phyloP scores from a whole-genome alignment of 2,797 vertebrate species.

The Falco rusticolus region DNA sequence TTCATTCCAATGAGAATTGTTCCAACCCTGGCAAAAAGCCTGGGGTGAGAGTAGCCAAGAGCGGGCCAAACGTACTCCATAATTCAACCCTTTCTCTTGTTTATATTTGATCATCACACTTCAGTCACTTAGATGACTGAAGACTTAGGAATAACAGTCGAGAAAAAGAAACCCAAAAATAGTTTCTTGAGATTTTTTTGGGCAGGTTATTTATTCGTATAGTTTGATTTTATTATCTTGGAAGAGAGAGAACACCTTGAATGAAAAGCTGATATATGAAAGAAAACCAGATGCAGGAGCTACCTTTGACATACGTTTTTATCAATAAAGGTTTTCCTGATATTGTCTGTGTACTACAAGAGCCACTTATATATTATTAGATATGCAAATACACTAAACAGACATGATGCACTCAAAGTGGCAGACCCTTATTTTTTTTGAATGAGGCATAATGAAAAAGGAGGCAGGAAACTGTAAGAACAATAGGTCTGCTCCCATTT shows the following conservation, averaged over 20 bases:
- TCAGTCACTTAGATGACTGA: background rate
- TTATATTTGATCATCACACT: background rate
- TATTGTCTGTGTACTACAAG: background rate
- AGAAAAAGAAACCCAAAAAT: background rate
- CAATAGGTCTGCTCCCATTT: slow-evolving; percentile 56
- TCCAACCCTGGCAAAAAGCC: background rate
- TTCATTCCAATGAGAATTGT: background rate
- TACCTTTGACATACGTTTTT: background rate
- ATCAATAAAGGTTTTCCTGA: background rate
- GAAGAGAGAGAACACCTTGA: background rate
- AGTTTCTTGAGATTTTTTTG: background rate
- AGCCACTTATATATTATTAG: background rate
- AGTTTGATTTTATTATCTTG: background rate
- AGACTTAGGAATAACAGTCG: background rate
- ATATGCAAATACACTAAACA: background rate
- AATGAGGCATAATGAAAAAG: slow-evolving; percentile 14
- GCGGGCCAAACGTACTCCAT: background rate
- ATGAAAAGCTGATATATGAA: background rate
- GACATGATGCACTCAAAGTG: background rate
- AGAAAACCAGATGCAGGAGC: background rate
- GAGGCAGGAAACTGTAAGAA: slow-evolving; percentile 58
- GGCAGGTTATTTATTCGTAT: background rate
- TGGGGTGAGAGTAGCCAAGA: background rate
- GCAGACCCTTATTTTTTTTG: background rate
- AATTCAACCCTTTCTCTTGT: background rate